A percentile compares a stretch with the other conserved stretches of the same genome.
These are phyloP conservation scores for Drosophila diplacantha DNA, from an alignment of 2,888 invertebrate species.

Conservation along the genomic window DNA sequence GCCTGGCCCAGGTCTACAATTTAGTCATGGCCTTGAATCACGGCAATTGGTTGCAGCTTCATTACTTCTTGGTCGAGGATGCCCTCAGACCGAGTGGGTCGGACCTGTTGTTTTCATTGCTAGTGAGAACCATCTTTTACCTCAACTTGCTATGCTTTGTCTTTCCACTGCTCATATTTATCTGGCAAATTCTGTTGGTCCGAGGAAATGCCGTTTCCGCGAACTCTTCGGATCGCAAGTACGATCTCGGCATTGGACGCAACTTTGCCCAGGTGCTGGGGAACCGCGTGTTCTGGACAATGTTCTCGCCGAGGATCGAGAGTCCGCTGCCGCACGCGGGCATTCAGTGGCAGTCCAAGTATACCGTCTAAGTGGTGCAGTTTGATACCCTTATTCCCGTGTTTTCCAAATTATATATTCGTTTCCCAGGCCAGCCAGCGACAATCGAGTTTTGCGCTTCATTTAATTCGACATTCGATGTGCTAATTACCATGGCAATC, in stretches of 20 bases:
- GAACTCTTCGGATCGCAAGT: conserved; percentile 79
- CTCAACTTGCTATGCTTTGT: conserved; percentile 79
- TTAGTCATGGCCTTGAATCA: background rate
- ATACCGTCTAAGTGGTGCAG: conserved; percentile 14
- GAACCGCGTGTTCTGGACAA: conserved; percentile 85
- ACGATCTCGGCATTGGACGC: conserved; percentile 87
- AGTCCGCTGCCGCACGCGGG: conserved; percentile 90
- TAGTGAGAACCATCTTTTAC: background rate
- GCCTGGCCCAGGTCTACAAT: background rate
- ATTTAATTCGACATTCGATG: conserved; percentile 52
- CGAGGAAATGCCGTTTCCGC: conserved; percentile 53
- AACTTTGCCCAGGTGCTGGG: conserved; percentile 82
- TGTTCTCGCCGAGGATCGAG: conserved; percentile 86
- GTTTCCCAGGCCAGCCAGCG: conserved; percentile 17
- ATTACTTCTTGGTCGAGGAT: fast-evolving
- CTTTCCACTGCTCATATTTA: conserved; percentile 81
- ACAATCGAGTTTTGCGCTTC: conserved; percentile 56
- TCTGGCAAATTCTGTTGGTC: conserved; percentile 27
- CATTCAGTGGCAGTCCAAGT: conserved; percentile 79
- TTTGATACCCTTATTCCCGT: background rate
- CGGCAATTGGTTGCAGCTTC: too few species aligned
- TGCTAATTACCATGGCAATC: conserved; percentile 48
- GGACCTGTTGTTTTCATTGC: background rate
- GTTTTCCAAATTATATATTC: conserved; percentile 4
- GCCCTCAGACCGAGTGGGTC: fast-evolving